Conservation (phyloP, 2,888 invertebrate species). For the Campoplex nolae region DNA sequence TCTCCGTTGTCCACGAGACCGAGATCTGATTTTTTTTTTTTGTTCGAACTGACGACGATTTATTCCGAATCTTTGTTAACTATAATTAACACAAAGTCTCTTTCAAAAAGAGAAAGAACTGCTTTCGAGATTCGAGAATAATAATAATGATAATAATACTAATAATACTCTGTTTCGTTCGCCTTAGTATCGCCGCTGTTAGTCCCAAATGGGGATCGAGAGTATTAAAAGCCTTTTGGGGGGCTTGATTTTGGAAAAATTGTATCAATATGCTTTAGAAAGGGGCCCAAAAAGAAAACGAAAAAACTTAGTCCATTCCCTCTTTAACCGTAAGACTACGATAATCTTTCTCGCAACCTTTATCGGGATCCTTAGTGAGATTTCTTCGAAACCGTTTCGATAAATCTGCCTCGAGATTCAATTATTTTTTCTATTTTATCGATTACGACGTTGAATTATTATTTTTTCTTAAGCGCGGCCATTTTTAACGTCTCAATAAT, state of each 20-base stretch:
- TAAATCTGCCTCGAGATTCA: constrained; percentile 12
- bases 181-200: constrained; percentile 43
- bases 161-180: constrained; percentile 30
- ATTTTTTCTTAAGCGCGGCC: constrained; percentile 54
- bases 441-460: constrained; percentile 25
- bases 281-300: constrained; percentile 25
- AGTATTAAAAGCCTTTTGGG: constrained; percentile 44
- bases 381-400: constrained; percentile 47
- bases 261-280: constrained; percentile 31
- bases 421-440: constrained; percentile 33
- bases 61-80: constrained; percentile 47
- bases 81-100: constrained; percentile 26
- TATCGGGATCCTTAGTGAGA: constrained; percentile 20
- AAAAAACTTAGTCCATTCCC: constrained; percentile 67
- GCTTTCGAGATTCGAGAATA: constrained; percentile 37
- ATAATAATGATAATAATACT: constrained; percentile 36
- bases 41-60: constrained; percentile 45
- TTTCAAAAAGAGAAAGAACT: background rate
- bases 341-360: constrained; percentile 46
- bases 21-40: constrained; percentile 26
- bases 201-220: constrained; percentile 40
- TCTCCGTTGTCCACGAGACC: constrained; percentile 22
- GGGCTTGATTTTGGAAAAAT: constrained; percentile 24
- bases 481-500: constrained; percentile 52
- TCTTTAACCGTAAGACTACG: constrained; percentile 51